Conservation (phyloP, 2,113 vertebrate species). For the Notothenia coriiceps region DNA sequence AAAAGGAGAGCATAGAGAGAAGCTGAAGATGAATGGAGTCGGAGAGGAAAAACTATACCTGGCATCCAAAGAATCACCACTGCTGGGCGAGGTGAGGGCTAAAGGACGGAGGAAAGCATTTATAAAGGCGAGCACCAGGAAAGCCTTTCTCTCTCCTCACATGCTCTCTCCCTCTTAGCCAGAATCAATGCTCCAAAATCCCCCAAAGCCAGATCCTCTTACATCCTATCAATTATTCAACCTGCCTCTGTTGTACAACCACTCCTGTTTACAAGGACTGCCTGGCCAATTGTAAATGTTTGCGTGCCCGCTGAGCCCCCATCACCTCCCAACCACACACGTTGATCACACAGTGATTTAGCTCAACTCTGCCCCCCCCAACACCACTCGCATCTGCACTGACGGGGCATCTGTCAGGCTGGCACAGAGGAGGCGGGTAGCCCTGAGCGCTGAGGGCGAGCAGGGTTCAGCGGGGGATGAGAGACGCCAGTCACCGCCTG, state of each 20-base stretch:
- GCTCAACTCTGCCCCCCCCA: conserved; percentile 42
- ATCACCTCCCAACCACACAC: conserved; percentile 70
- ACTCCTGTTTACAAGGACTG: conserved; percentile 91
- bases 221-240: conserved; percentile 91
- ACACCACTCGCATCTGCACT: conserved; percentile 61
- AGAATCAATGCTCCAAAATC: conserved; percentile 85
- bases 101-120: conserved; percentile 51
- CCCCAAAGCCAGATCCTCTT: conserved; percentile 84
- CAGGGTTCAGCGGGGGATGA: conserved; percentile 22
- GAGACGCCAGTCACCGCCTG: conserved; percentile 46
- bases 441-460: conserved; percentile 54
- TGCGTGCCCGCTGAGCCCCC: conserved; percentile 80
- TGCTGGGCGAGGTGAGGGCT: conserved; percentile 6
- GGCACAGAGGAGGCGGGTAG: conserved; percentile 57
- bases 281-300: conserved; percentile 88
- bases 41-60: conserved; percentile 20
- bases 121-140: conserved; percentile 61
- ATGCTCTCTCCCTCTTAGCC: conserved; percentile 62
- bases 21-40: conserved; percentile 9
- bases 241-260: conserved; percentile 86
- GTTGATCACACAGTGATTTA: conserved; percentile 79
- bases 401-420: conserved; percentile 81
- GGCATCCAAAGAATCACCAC: conserved; percentile 11
- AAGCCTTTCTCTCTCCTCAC: conserved; percentile 57
- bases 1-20: conserved; percentile 18